Conservation (phyloP, 2,888 invertebrate species). For the Gastrophysa polygoni region DNA sequence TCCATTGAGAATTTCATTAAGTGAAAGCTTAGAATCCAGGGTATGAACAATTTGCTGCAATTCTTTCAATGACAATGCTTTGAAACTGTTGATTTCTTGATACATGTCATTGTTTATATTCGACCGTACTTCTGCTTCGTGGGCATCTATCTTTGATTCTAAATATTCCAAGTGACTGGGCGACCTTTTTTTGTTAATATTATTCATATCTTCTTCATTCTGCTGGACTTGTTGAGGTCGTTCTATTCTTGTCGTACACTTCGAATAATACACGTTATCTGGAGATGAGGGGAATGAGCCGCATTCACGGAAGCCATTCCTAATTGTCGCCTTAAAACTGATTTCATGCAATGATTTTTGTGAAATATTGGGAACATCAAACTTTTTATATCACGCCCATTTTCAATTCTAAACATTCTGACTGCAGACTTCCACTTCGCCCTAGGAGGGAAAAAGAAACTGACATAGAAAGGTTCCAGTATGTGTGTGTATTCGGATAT, state of each 20-base stretch:
- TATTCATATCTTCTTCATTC: not conserved
- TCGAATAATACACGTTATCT: conserved; percentile 4
- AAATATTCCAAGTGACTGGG: conserved; percentile 3
- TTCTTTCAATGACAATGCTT: no score
- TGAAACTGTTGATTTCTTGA: no score
- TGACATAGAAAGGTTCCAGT: conserved; percentile 25
- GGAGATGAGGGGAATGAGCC: not conserved
- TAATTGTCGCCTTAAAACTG: not conserved
- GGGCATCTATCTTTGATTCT: not conserved
- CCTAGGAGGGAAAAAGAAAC: conserved; percentile 18
- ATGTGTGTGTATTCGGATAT: conserved; percentile 18
- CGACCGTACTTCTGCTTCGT: no score
- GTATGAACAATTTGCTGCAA: no score
- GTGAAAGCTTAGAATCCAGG: no score
- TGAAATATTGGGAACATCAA: conserved; percentile 1
- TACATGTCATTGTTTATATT: no score
- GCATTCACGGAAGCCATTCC: no score
- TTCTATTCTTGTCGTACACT: not conserved
- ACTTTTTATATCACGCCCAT: conserved; percentile 10
- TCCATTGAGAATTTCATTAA: no score
- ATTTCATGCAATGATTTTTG: not conserved
- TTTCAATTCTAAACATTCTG: conserved; percentile 16
- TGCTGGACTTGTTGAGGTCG: conserved; percentile 1
- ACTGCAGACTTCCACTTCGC: conserved; percentile 18
- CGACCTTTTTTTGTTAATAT: not conserved